These are phyloP conservation scores for Phocoena sinus DNA, from an alignment of 2,113 vertebrate genomes.

Conservation along the genomic window DNA sequence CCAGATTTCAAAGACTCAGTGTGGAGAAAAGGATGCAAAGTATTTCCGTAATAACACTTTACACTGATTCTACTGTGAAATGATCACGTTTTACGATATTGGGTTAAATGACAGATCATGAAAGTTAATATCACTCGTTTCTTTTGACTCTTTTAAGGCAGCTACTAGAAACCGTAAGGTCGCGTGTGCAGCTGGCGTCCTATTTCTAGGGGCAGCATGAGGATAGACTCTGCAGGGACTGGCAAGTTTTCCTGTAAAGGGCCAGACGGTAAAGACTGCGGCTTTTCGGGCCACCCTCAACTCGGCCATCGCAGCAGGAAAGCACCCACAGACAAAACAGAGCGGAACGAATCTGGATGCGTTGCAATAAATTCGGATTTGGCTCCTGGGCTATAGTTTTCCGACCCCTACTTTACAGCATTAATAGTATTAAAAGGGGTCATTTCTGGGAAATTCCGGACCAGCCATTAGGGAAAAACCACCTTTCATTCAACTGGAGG, in stretches of 20 bases:
- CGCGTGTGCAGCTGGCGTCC: fast-evolving
- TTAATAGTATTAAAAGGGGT: no score
- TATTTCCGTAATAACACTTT: not conserved
- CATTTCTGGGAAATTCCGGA: not conserved
- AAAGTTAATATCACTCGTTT: not conserved
- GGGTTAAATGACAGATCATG: not conserved
- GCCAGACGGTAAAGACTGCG: not conserved
- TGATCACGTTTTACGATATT: not conserved
- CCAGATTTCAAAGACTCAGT: not conserved
- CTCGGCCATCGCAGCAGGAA: fast-evolving
- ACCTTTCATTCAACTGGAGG: not conserved
- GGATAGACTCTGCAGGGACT: not conserved
- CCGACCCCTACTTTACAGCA: not conserved
- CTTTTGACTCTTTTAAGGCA: not conserved
- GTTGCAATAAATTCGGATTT: not conserved
- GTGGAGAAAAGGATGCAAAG: not conserved
- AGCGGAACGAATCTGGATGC: not conserved
- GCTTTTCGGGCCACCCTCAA: not conserved
- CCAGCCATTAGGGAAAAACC: not conserved
- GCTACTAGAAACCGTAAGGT: not conserved
- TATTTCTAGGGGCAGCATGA: not conserved
- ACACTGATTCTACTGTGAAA: not conserved
- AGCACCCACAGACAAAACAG: not conserved
- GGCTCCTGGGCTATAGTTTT: not conserved
- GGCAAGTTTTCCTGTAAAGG: not conserved